Evolutionary conservation across 2,888 invertebrate genomes (phyloP).

Genomic region (Pachydiplax longipennis): DNA sequence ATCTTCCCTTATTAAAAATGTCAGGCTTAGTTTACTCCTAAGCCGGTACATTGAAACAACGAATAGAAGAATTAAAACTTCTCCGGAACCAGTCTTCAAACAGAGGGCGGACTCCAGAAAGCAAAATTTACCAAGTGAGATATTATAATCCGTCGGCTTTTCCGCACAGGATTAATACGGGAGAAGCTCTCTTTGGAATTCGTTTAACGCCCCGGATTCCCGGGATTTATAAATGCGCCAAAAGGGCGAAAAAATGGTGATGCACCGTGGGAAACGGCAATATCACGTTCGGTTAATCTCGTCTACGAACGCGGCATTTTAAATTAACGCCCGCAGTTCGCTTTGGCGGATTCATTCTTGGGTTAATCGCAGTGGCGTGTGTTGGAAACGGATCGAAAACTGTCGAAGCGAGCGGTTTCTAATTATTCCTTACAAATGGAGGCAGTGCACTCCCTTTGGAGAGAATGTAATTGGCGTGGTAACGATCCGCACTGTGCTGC

Average conservation of each 20-base stretch:
- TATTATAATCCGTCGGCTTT: no score
- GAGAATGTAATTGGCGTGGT: background rate
- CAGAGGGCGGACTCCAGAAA: background rate
- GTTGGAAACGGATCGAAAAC: background rate
- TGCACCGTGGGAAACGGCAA: background rate
- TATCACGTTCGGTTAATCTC: background rate
- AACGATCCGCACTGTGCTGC: no score
- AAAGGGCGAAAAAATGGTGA: background rate
- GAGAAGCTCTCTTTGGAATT: background rate
- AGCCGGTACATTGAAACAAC: background rate
- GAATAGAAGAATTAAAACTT: background rate
- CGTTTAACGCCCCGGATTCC: background rate
- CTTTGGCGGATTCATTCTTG: background rate
- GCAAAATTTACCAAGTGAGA: no score
- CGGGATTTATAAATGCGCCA: background rate
- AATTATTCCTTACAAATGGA: background rate
- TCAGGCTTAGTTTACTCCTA: background rate
- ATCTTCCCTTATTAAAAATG: background rate
- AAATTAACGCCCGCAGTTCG: background rate
- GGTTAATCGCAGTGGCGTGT: background rate
- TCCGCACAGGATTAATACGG: no score
- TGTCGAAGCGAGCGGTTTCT: background rate
- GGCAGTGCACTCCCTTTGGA: background rate
- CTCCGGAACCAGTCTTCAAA: background rate
- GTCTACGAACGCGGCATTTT: background rate